These are phyloP conservation scores for Maniola hyperantus DNA, from an alignment of 2,888 invertebrate species.

Conservation along the genomic window DNA sequence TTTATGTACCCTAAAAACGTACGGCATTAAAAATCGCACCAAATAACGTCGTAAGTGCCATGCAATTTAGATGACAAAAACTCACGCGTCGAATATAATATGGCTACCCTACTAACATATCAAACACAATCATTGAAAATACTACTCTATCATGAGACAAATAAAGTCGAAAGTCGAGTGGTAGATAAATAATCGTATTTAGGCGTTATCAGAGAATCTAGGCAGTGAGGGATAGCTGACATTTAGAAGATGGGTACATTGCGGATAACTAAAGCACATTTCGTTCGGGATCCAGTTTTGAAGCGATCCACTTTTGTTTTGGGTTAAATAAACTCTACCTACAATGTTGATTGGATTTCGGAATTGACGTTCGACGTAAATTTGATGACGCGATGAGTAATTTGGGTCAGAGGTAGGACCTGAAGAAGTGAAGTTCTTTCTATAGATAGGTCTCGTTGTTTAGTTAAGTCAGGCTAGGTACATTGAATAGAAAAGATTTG, in stretches of 20 bases:
- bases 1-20: slow-evolving; percentile 22
- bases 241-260: slow-evolving; percentile 48
- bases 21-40: slow-evolving; percentile 32
- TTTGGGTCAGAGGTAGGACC: slow-evolving; percentile 8
- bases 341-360: slow-evolving; percentile 33
- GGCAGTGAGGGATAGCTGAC: slow-evolving; percentile 49
- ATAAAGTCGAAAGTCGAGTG: slow-evolving; percentile 24
- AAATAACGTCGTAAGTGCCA: slow-evolving; percentile 37
- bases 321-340: slow-evolving; percentile 33
- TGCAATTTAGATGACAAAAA: slow-evolving; percentile 42
- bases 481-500: no score
- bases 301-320: slow-evolving; percentile 33
- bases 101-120: slow-evolving; percentile 31
- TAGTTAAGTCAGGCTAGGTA: neutral
- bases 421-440: neutral
- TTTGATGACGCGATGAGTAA: neutral
- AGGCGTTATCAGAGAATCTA: slow-evolving; percentile 41
- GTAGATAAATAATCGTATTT: slow-evolving; percentile 25
- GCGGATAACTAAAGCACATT: slow-evolving; percentile 44
- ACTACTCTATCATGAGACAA: neutral
- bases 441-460: neutral
- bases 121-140: neutral
- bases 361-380: slow-evolving; percentile 27
- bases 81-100: slow-evolving; percentile 36
- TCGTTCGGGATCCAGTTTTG: slow-evolving; percentile 35